Conservation (phyloP, 2,113 vertebrate species). For the Ginglymostoma cirratum region DNA sequence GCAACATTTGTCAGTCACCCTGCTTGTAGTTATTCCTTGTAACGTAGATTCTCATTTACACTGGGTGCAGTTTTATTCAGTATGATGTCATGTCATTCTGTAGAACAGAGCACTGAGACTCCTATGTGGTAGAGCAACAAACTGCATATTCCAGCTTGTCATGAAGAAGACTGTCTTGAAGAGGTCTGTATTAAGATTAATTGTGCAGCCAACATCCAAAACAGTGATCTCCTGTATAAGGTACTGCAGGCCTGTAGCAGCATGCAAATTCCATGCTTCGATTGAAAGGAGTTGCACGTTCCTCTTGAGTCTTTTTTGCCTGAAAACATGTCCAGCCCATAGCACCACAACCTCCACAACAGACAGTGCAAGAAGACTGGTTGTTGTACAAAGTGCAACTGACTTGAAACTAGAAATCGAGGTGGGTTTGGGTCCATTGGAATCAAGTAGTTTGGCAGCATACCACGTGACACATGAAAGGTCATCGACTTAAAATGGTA, state of each 20-base stretch:
- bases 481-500: no score
- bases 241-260: not conserved
- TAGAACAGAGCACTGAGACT: not conserved
- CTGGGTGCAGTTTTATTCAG: not conserved
- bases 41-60: not conserved
- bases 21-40: not conserved
- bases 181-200: not conserved
- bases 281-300: not conserved
- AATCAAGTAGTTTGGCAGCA: not conserved
- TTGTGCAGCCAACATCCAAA: not conserved
- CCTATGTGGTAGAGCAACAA: not conserved
- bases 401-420: not conserved
- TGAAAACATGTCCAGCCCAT: no score
- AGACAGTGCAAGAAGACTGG: no score
- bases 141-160: not conserved
- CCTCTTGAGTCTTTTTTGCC: no score
- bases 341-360: no score
- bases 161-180: not conserved
- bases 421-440: not conserved
- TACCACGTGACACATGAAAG: not conserved
- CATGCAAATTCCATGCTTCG: not conserved
- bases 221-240: not conserved
- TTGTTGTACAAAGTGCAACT: not conserved
- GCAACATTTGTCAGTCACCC: not conserved
- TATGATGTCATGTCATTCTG: not conserved